Base-by-base conservation (phyloP, 1,140 invertebrate species). In the Lamellibrachia luymesi region DNA sequence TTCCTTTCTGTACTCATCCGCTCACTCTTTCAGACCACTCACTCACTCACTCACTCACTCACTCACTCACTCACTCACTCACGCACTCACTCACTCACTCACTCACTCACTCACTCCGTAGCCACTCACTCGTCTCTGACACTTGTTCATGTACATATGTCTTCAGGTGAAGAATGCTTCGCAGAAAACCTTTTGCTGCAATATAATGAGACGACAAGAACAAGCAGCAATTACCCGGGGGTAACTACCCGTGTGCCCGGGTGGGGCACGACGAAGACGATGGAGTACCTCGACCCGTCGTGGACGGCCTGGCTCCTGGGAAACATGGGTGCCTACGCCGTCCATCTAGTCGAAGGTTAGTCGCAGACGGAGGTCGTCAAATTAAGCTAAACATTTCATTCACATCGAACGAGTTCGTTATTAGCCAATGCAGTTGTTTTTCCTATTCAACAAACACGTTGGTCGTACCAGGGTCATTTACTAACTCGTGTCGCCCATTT, bases 241-340 rank as follows among this genome's bases (percentile, higher is more conserved):
- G 50, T 51, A 64, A 38, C 49, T 10, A 51, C 51, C 6, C 92
- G 92, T 7, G 52, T 92, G 27, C 92, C 92, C 2, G 92, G 92
- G 10, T 92, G 50, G 50, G 92, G 92, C 17, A 56, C 50, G 50
- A 92, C 92, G 51, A 6, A 92, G 50, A 51, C 50, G 4, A 56
- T 92, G 50, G 92, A 92, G 50, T 92, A 92, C n/a, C 49, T 92
- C 27, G 92, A 92, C 51, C 50, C 50, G 17, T 92, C 92, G 51
- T 92, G 92, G 92, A 56, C 52, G 17, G 92, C 92, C 2, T 92
- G 52, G 27, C 52, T 92, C 8, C 27, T 92, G 50, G 92, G 92
- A 92, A 64, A 92, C n/a, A 64, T 92, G 50, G 92, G 50, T 17
- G 50, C 92, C 22, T 92, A 92, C n/a, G 50, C 51, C 50, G 90